Base-by-base conservation (phyloP, 2,888 invertebrate species). In the Augiades crinisus region DNA sequence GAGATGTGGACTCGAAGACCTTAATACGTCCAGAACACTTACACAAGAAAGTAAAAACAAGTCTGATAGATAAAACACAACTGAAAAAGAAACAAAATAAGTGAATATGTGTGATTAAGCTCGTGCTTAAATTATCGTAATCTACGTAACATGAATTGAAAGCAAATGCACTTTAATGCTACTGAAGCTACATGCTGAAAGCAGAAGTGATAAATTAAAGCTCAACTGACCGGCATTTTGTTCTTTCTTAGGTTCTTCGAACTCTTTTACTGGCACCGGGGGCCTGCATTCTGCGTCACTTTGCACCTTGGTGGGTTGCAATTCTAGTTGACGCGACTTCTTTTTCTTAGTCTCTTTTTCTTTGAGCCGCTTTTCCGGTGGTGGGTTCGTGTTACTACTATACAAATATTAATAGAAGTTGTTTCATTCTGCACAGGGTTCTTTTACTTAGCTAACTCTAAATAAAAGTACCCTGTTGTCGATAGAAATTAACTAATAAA, bases 321-420 rank as follows among this genome's bases (percentile, higher is more conserved):
- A 45, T 19, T 45, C 30, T 12, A 33, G 24, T 31, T 16, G 33
- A n/a, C 19, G 34, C n/a, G 30, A 10, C 17, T 92, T 92, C 68
- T 92, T 93, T 72, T 92, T 92, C 75, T 93, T 93, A 61, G 88
- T 72, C 31, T 92, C 91, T 67, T 92, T 92, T 10, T 92, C 92
- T 70, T 92, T 92, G 60, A 68, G 74, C 43, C 90, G 87, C 67
- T 91, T 92, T 51, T 90, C 90, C 46, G 83, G 78, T 10, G 82
- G 82, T 63, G 90, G 81, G 40, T 52, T 64, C 56, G 65, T 68
- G 55, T 71, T 74, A 60, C 68, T 75, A 56, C 43, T 44, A 55
- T 1, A n/a, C n/a, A 41, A 41, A 14, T 27, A 40, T 27, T 17
- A 2, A 27, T 10, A n/a, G 10, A 7, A 24, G 24, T n/a, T n/a